phyloP scores from a whole-genome alignment of 2,797 vertebrate genomes.

The Craterocephalus amniculus region DNA sequence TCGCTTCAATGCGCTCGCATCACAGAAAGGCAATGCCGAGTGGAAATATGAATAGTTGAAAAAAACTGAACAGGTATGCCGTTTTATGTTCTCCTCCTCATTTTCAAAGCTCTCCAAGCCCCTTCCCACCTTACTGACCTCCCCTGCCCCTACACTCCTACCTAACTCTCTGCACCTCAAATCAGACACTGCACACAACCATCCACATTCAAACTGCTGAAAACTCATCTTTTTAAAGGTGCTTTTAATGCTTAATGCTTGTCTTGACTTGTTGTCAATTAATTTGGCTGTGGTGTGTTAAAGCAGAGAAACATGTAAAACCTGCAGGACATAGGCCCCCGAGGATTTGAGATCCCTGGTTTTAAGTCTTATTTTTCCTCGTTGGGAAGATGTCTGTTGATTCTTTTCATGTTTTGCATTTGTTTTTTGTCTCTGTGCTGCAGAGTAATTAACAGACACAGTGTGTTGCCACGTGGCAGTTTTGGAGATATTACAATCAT shows the following conservation, averaged over 20 bases:
- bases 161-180: too few species aligned
- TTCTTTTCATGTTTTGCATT: constrained; percentile 14
- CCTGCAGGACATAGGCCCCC: too few species aligned
- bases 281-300: too few species aligned
- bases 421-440: constrained; percentile 38
- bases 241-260: too few species aligned
- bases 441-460: constrained; percentile 56
- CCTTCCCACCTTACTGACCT: too few species aligned
- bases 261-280: too few species aligned
- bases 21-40: neutral
- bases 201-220: too few species aligned
- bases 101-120: too few species aligned
- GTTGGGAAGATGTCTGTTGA: neutral
- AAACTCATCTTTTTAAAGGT: too few species aligned
- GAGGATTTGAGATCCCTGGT: neutral
- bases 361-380: neutral
- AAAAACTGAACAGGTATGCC: neutral
- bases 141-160: too few species aligned
- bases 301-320: too few species aligned
- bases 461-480: constrained; percentile 29
- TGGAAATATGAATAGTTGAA: neutral
- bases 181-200: too few species aligned
- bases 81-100: neutral
- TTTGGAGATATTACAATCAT: constrained; percentile 36
- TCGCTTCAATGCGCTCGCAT: neutral